Base-by-base conservation (phyloP, 2,888 invertebrate genomes). In the Drosophila meridionalis region DNA sequence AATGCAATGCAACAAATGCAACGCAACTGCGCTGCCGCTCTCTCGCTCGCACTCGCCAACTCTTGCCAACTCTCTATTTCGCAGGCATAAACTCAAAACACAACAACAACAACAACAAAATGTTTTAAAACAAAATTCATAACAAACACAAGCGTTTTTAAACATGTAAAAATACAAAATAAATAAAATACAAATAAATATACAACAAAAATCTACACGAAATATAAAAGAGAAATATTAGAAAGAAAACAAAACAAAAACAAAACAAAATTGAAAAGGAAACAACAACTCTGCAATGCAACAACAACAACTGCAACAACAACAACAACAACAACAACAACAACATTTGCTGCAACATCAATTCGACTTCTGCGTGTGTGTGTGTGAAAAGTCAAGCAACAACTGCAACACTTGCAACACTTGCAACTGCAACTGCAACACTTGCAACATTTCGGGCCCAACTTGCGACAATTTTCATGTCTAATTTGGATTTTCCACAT, bases 71-170 rank as follows among this genome's bases (percentile, higher is more conserved):
- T 20, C 6, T n/a, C 14, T 69, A n/a, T 57, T 56, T 73, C 75
- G 45, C 84, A 89, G 89, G 91, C 86, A 90, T 82, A 88, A 89
- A 86, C 88, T 87, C 76, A 72, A 78, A 89, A 86, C 72, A 89
- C 72, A 86, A 90, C 68, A 77, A 74, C 75, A 76, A 64, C 63
- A 78, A 69, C 74, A 79, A 73, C 69, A 81, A 74, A 70, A 82
- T 75, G 83, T 80, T 80, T 83, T 80, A 69, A 66, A 76, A 71
- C 59, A 60, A 73, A 82, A 82, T 78, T 83, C 65, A 73, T 77
- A 81, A 66, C 70, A 80, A 80, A 80, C 69, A 73, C 67, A 80
- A 80, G 77, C 69, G 83, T 80, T 80, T 83, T 80, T 80, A 83
- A 79, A 60, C 65, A 72, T 58, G 50, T 42, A 59, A 63, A 58